phyloP scores from a whole-genome alignment of 2,113 vertebrate genomes.

The Bos javanicus region DNA sequence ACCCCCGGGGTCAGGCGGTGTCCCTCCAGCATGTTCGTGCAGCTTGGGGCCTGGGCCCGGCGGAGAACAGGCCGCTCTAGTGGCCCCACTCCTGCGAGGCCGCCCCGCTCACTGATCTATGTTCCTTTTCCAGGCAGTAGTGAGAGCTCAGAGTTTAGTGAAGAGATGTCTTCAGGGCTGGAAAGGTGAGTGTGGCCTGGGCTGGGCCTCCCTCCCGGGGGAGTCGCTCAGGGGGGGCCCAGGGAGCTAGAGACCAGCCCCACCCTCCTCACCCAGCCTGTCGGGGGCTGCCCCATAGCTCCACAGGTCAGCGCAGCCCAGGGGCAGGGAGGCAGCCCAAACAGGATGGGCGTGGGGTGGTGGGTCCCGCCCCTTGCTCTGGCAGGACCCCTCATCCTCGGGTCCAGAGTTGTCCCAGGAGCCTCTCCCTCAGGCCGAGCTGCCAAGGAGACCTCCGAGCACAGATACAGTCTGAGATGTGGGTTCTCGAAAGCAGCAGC shows the following conservation, averaged over 20 bases:
- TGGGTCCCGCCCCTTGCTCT: neutral
- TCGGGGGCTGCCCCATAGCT: neutral
- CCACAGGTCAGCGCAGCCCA: neutral
- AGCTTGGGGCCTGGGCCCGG: neutral
- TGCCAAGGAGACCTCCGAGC: neutral
- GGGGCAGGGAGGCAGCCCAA: neutral
- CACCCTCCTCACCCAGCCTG: neutral
- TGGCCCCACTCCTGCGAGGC: neutral
- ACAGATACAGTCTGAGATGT: neutral
- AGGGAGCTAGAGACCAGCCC: conserved; percentile 14
- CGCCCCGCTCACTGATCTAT: conserved; percentile 74
- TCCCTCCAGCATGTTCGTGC: neutral
- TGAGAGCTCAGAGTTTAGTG: conserved; percentile 95
- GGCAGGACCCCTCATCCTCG: neutral
- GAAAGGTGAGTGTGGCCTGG: conserved; percentile 90
- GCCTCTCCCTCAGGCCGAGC: neutral
- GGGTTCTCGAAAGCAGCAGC: neutral
- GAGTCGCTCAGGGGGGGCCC: neutral
- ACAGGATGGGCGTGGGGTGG: neutral
- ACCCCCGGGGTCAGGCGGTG: neutral
- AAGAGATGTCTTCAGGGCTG: conserved; percentile 91
- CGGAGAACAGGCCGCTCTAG: neutral
- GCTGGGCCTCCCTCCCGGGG: conserved; percentile 29
- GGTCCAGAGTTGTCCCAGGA: neutral
- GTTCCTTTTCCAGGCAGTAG: conserved; percentile 90